Percentiles rank a stretch among this genome's conserved stretches.
Conservation (phyloP, 2,797 vertebrate genomes). For the Betta splendens region DNA sequence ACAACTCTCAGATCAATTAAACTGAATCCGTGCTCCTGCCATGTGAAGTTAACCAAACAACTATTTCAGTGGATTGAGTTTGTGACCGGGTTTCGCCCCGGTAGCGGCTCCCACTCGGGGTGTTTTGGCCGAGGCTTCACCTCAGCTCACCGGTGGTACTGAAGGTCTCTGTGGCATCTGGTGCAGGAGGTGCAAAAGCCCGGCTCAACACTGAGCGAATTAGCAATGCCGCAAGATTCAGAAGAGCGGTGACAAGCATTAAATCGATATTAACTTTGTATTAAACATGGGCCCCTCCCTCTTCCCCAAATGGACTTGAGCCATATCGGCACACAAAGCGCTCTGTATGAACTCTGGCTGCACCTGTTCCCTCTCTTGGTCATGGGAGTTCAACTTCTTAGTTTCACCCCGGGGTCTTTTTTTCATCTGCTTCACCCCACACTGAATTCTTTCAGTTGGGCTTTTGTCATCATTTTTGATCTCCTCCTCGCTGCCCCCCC, state of each 20-base stretch:
- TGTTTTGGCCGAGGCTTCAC: conserved; percentile 74
- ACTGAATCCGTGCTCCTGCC: conserved; percentile 50
- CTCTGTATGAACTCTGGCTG: conserved; percentile 78
- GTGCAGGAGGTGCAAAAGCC: conserved; percentile 51
- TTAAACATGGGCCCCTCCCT: conserved; percentile 83
- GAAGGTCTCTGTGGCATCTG: conserved; percentile 71
- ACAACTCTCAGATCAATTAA: conserved; percentile 21
- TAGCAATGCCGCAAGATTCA: conserved; percentile 77
- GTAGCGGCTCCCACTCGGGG: conserved; percentile 60
- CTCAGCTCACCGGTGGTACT: conserved; percentile 51
- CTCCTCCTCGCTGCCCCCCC: conserved; percentile 43
- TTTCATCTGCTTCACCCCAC: conserved; percentile 47
- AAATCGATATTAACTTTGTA: conserved; percentile 89
- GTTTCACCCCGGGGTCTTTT: conserved; percentile 63
- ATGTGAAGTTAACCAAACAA: conserved; percentile 68
- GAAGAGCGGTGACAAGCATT: conserved; percentile 85
- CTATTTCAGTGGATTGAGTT: conserved; percentile 58
- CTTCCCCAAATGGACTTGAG: conserved; percentile 66
- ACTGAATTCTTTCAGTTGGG: conserved; percentile 61
- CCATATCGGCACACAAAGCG: conserved; percentile 79
- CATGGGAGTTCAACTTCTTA: conserved; percentile 74
- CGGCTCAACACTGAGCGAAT: conserved; percentile 72
- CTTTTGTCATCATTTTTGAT: conserved; percentile 60
- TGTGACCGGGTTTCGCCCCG: conserved; percentile 48
- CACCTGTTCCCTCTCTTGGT: conserved; percentile 81